Base-by-base conservation (phyloP, 2,888 invertebrate species). In the Morpho achilles region DNA sequence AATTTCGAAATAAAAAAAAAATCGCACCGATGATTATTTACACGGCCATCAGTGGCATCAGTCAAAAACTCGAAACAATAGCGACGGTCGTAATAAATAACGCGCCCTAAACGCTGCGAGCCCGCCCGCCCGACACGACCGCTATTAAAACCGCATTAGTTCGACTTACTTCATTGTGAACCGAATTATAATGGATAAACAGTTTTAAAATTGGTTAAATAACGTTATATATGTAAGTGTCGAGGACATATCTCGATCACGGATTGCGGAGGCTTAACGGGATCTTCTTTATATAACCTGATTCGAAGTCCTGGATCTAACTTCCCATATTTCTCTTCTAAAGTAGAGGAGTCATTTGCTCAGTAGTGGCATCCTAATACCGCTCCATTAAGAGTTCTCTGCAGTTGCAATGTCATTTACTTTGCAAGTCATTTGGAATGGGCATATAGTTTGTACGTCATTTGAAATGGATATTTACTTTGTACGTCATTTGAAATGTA, bases 31-130 rank as follows among this genome's bases (percentile, higher is more conserved):
- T 50, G 55, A 44, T 56, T 53, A 61, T 60, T 63, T 63, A 62
- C 51, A 63, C 54, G 60, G 56, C 44, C 58, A 61, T 61, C 53
- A 55, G 48, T 67, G 80, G 80, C 80, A 73, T 86, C 86, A 84
- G 53, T 63, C 63, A 78, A 77, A 77, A 55, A 70, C 69, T 67
- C 70, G 61, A 76, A 82, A 86, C 84, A 86, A 85, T 82, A 75
- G 83, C 78, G 79, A 82, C 81, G 76, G 77, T 73, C 6, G 73
- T 80, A 80, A 82, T 80, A 77, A 80, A 82, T 79, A 76, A 76
- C 73, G 61, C 72, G 74, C 70, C 70, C 72, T 70, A 72, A 72
- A 69, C 68, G 68, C 63, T 74, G 73, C 75, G 73, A 65, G 70
- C 69, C 71, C 73, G 71, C 71, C 70, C 70, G 57, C 58, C 61